These are phyloP conservation scores for Narcine bancroftii DNA, from an alignment of 2,113 vertebrate species.

Conservation along the genomic window DNA sequence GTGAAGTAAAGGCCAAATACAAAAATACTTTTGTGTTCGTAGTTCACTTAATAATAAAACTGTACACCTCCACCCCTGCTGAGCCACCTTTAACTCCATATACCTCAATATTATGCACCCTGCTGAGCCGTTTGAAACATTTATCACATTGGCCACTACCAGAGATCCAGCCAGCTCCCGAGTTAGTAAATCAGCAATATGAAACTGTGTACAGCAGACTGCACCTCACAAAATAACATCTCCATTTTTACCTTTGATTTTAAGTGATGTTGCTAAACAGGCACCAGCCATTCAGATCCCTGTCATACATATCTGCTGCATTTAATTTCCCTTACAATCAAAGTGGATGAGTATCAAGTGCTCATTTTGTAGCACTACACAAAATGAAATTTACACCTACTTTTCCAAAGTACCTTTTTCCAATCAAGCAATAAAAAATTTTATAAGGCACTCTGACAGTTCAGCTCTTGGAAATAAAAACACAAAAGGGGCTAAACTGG, in stretches of 20 bases:
- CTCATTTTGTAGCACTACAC: background rate
- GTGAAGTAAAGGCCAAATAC: background rate
- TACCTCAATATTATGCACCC: background rate
- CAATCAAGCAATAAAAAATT: too few species aligned
- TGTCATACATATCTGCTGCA: background rate
- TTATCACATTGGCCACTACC: background rate
- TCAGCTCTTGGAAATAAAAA: too few species aligned
- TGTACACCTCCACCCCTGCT: background rate
- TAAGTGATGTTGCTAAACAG: background rate
- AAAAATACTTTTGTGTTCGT: background rate
- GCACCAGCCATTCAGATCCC: background rate
- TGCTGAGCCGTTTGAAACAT: background rate
- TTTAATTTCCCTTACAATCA: background rate
- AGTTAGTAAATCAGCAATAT: background rate
- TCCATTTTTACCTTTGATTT: constrained; percentile 20
- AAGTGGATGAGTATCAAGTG: background rate
- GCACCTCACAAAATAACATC: background rate
- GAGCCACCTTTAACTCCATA: constrained; percentile 11
- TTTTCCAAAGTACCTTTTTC: too few species aligned
- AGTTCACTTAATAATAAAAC: constrained; percentile 11
- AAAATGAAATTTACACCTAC: background rate
- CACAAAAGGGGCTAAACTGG: too few species aligned
- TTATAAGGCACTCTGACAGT: too few species aligned
- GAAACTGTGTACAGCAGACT: background rate
- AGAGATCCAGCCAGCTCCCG: background rate